Percentiles rank a stretch among this genome's conserved stretches.
phyloP scores from a whole-genome alignment of 2,888 invertebrate genomes.

The Flexamia atlantica region DNA sequence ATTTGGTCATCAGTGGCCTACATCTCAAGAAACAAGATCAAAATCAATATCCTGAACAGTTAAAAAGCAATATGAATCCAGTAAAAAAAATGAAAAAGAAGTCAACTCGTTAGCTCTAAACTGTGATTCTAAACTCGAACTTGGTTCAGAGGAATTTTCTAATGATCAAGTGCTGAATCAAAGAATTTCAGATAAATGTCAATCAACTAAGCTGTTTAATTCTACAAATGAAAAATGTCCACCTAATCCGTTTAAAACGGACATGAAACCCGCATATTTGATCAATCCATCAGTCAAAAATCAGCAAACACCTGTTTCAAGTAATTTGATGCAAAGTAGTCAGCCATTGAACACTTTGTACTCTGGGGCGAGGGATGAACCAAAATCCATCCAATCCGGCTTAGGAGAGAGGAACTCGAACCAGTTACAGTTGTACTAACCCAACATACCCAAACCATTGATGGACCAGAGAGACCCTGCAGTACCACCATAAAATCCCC shows the following conservation, averaged over 20 bases:
- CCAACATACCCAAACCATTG: not conserved
- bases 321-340: not conserved
- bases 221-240: not conserved
- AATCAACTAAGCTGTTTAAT: not conserved
- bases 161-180: not conserved
- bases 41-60: not conserved
- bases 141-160: not conserved
- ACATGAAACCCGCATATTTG: not conserved
- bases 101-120: not conserved
- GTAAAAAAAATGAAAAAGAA: not conserved
- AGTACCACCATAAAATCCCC: not conserved
- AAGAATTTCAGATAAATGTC: not conserved
- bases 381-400: not conserved
- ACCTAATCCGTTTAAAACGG: not conserved
- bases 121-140: not conserved
- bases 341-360: not conserved
- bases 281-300: not conserved
- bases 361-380: not conserved
- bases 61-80: not conserved
- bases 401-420: not conserved
- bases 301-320: not conserved
- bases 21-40: not conserved
- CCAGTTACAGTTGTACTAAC: not conserved
- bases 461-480: not conserved
- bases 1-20: not conserved